Conservation (phyloP, 1,140 invertebrate genomes). For the Potamilus streckersoni region DNA sequence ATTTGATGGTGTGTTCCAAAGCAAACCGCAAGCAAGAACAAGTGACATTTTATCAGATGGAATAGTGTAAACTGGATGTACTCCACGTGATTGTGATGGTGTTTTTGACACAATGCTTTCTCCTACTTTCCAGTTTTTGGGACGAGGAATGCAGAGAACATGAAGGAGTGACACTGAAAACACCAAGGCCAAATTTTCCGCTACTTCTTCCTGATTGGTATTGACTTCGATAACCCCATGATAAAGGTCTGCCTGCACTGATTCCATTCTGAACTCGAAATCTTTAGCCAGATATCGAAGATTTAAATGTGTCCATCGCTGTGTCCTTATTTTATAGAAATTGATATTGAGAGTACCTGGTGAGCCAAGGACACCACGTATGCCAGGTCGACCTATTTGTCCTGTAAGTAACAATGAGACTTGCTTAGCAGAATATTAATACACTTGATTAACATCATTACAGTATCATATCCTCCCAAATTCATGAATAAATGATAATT, state of each 20-base stretch:
- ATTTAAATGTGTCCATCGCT: not conserved
- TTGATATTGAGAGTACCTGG: constrained; percentile 43
- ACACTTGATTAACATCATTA: not conserved
- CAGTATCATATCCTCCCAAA: not conserved
- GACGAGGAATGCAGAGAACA: constrained; percentile 45
- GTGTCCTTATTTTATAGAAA: not conserved
- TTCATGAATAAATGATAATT: not conserved
- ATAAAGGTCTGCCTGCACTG: not conserved
- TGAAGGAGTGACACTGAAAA: constrained; percentile 56
- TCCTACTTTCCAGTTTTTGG: constrained; percentile 32
- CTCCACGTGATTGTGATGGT: not conserved
- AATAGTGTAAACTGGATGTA: constrained; percentile 17
- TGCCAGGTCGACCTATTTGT: constrained; percentile 11
- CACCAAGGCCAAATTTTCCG: constrained; percentile 51
- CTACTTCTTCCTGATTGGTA: constrained; percentile 32
- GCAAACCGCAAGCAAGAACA: constrained; percentile 48
- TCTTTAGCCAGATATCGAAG: not conserved
- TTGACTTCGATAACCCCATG: not conserved
- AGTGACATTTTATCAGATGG: constrained; percentile 51
- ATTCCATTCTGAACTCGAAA: constrained; percentile 2
- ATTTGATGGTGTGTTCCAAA: constrained; percentile 52
- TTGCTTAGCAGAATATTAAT: not conserved
- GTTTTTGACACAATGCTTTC: constrained; percentile 1
- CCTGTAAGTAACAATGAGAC: not conserved
- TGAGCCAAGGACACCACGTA: constrained; percentile 38